Conservation (phyloP, 1,140 invertebrate species). For the Trachelipus rathkii region DNA sequence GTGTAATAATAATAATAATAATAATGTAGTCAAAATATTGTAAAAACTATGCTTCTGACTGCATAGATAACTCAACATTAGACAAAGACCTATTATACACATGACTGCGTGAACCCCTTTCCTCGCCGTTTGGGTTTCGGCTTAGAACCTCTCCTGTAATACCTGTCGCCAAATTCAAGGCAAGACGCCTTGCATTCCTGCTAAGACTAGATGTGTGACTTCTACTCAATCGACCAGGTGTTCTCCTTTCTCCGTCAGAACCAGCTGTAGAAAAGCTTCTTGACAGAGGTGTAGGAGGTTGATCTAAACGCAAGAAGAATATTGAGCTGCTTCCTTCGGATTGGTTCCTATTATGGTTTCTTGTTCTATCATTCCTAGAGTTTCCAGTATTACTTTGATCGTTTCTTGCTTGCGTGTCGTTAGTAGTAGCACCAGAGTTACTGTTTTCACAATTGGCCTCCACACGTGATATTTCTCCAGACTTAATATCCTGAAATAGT, state of each 20-base stretch:
- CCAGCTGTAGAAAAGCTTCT: neutral
- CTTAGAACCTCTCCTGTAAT: neutral
- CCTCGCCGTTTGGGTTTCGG: neutral
- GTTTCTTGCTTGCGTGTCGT: neutral
- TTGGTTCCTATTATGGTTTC: too few relatives aligned
- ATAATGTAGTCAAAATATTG: neutral
- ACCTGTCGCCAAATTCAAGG: neutral
- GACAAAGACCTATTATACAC: neutral
- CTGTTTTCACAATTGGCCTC: neutral
- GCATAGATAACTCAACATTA: neutral
- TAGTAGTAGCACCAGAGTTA: neutral
- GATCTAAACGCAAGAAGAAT: neutral
- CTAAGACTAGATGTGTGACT: conserved; percentile 3
- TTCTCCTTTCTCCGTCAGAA: neutral
- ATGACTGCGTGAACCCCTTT: neutral
- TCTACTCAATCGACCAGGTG: neutral
- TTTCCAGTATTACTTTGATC: neutral
- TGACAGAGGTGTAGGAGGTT: neutral
- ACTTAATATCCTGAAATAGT: neutral
- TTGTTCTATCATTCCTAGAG: neutral
- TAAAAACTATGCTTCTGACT: neutral
- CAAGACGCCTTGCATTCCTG: neutral
- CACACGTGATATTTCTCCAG: neutral
- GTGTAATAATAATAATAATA: conserved; percentile 1
- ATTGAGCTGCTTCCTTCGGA: neutral